Evolutionary conservation across 2,888 invertebrate genomes (phyloP).

Genomic region (Parnassius glacialis): DNA sequence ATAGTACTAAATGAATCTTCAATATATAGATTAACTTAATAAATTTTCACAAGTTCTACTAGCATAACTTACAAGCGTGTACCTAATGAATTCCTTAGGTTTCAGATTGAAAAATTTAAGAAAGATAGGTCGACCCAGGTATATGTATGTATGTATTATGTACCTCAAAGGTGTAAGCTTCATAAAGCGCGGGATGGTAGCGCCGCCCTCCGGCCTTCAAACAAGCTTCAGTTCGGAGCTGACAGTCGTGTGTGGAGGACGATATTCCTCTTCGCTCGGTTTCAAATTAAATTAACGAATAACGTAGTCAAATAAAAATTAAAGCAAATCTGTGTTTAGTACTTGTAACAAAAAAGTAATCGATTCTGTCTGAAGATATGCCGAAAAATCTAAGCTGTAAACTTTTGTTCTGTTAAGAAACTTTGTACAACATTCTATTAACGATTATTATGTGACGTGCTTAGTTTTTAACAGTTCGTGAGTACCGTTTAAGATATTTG

Average conservation of each 20-base stretch:
- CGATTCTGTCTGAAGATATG: constrained; percentile 59
- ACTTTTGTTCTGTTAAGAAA: constrained; percentile 43
- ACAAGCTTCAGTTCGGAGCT: constrained; percentile 51
- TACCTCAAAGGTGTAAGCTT: constrained; percentile 35
- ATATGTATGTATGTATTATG: constrained; percentile 20
- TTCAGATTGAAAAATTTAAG: constrained; percentile 23
- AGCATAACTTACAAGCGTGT: background rate
- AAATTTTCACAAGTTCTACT: background rate
- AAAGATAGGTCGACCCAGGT: constrained; percentile 33
- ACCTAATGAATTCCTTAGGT: background rate
- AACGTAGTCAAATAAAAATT: constrained; percentile 64
- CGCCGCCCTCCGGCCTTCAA: constrained; percentile 38
- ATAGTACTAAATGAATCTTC: too few relatives aligned
- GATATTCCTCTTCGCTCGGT: constrained; percentile 36
- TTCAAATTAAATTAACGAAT: constrained; percentile 36
- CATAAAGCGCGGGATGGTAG: constrained; percentile 34
- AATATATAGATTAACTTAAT: too few relatives aligned
- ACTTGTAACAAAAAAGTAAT: constrained; percentile 43
- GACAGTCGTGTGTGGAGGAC: constrained; percentile 43
- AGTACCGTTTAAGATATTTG: constrained; percentile 36
- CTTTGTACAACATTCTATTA: constrained; percentile 49
- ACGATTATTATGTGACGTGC: constrained; percentile 68
- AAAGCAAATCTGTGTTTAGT: constrained; percentile 42
- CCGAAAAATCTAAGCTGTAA: constrained; percentile 30
- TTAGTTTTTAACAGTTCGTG: constrained; percentile 50